A percentile compares a stretch with the other conserved stretches of the same genome.
Evolutionary conservation across 2,797 vertebrate species (phyloP).

Genomic region (Poeciliopsis turneri): DNA sequence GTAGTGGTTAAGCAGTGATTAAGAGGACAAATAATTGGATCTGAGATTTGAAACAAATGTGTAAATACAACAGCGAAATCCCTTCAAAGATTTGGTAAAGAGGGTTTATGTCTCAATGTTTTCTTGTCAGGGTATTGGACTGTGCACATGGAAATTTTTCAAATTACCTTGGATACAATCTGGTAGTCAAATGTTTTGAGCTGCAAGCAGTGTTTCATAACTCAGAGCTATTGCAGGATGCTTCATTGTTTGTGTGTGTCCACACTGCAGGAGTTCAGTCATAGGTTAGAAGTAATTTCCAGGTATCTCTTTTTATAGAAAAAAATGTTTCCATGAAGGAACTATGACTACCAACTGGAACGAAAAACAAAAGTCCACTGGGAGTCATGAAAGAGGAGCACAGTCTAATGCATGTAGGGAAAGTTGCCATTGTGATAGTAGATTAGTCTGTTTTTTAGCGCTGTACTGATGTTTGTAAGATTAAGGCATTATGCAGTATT

Average conservation of each 20-base stretch:
- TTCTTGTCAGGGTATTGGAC: background rate
- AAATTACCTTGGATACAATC: background rate
- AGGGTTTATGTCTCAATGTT: background rate
- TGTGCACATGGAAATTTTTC: background rate
- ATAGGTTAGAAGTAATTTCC: background rate
- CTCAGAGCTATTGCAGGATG: background rate
- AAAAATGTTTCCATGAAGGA: background rate
- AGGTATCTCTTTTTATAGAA: background rate
- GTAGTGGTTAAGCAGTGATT: background rate
- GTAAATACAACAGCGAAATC: background rate
- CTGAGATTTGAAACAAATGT: background rate
- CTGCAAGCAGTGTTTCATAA: conserved; percentile 1
- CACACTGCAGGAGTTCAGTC: conserved; percentile 1
- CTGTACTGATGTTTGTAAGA: background rate
- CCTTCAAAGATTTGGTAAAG: background rate
- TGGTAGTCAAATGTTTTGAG: background rate
- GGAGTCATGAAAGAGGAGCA: background rate
- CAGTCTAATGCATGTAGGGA: background rate
- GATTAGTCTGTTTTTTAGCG: background rate
- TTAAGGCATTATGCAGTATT: background rate
- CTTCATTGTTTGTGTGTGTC: background rate
- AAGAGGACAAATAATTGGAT: background rate
- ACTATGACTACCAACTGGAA: background rate
- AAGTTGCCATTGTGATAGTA: background rate
- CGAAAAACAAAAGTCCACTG: background rate